Evolutionary conservation across 2,888 invertebrate genomes (phyloP).

Genomic region (Eupelmus urozonus): DNA sequence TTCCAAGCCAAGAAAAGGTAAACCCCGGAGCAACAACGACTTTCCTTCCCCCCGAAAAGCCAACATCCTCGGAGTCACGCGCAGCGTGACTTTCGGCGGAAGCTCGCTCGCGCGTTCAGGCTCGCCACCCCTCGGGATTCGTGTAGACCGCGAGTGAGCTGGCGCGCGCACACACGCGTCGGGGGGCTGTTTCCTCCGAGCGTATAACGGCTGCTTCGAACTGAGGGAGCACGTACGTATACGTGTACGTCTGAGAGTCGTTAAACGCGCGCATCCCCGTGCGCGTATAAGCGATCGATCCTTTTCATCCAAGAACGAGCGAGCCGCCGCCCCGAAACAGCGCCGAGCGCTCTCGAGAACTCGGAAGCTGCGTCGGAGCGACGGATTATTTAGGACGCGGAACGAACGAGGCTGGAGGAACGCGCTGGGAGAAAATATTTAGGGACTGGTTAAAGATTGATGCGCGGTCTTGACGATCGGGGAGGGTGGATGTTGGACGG

Average conservation of each 20-base stretch:
- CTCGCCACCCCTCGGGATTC: no score
- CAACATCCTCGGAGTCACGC: slow-evolving; percentile 43
- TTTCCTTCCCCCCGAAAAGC: slow-evolving; percentile 11
- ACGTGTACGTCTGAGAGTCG: slow-evolving; percentile 41
- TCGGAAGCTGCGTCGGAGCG: not conserved
- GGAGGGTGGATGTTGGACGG: no score
- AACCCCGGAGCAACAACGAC: no score
- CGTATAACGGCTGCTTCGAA: no score
- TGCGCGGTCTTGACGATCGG: not conserved
- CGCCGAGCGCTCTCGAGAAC: not conserved
- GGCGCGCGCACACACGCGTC: no score
- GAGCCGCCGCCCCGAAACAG: not conserved
- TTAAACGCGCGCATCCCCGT: slow-evolving; percentile 49
- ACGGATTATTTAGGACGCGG: not conserved
- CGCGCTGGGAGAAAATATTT: no score
- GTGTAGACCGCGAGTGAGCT: no score
- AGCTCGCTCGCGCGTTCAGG: slow-evolving; percentile 34
- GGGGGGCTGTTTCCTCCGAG: no score
- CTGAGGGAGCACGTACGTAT: slow-evolving; percentile 38
- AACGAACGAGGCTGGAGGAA: no score
- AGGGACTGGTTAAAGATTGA: no score
- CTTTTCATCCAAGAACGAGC: slow-evolving; percentile 26
- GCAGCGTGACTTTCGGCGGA: slow-evolving; percentile 43
- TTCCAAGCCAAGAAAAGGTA: not conserved
- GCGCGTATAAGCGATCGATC: slow-evolving; percentile 48